Evolutionary conservation across 2,888 invertebrate species (phyloP), one percentile per base, ranked within the genome.

Genomic region (Drosophila atripex): DNA sequence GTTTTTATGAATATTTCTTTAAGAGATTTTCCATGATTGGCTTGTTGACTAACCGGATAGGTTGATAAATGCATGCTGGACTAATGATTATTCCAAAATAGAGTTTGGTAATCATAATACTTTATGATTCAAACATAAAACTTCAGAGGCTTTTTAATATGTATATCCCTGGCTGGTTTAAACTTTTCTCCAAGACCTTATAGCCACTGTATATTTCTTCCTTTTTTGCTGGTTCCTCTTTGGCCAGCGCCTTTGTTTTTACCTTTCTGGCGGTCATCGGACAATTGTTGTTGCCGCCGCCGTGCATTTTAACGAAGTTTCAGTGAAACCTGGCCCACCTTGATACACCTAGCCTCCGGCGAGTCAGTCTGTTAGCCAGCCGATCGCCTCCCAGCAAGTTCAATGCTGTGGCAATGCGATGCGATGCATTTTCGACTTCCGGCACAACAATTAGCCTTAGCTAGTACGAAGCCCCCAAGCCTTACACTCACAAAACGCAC

Each of bases 281-380:
- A 53, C 60, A 74, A 46, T 55, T 66, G 49, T 71, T 59, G 53
- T 12, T 43, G 43, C 43, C 21, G 43, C 43, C 12, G 50, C 50
- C 45, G 68, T 70, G 65, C 66, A 78, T 78, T 80, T 78, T 75
- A 71, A 75, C 60, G 56, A 60, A 68, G 64, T 63, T 77, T 61
- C 63, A 71, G 77, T 63, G 32, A 72, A 87, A 87, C 70, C 88
- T 76, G 70, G 79, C 73, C 86, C 83, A 86, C 88, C 88, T 82
- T 82, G 80, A 86, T 86, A 73, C 76, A 53, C 61, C 39, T n/a
- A 32, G 30, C 35, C 68, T 43, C 53, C 18, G 60, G 60, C 46
- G 18, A 61, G 63, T 61, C 39, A 23, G 63, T 61, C 59, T 21
- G 25, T 45, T 14, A 45, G 59, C 35, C 23, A 32, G 16, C 11